Evolutionary conservation across 2,797 vertebrate genomes (phyloP).

Genomic region (Neostethus bicornis): DNA sequence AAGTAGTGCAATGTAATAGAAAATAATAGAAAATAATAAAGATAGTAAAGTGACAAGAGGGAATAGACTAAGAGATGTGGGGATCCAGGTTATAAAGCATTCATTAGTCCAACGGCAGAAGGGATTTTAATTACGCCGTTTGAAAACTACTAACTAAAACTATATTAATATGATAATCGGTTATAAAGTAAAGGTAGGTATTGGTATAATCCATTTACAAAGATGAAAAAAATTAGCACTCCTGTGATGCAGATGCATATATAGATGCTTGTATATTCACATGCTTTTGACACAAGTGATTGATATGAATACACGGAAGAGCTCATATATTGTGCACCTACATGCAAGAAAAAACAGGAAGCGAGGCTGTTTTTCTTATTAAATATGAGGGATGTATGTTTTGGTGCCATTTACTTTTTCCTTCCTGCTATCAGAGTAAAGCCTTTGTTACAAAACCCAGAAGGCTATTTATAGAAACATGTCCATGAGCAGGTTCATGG

Average conservation of each 20-base stretch:
- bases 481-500: conserved; percentile 59
- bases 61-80: no score
- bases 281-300: conserved; percentile 7
- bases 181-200: no score
- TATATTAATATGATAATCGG: no score
- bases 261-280: conserved; percentile 2
- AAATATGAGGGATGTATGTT: conserved; percentile 32
- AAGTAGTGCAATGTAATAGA: no score
- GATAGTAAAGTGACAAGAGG: no score
- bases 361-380: conserved; percentile 30
- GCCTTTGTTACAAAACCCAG: conserved; percentile 54
- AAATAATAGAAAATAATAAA: no score
- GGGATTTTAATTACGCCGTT: no score
- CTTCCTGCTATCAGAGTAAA: conserved; percentile 44
- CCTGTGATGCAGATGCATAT: neutral
- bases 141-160: no score
- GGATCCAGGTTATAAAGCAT: no score
- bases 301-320: conserved; percentile 16
- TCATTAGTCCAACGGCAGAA: no score
- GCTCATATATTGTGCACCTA: conserved; percentile 7
- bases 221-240: neutral
- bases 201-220: no score
- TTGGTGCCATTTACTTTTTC: conserved; percentile 32
- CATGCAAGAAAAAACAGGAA: conserved; percentile 19
- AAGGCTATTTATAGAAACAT: conserved; percentile 70